These are phyloP conservation scores for Mormyrus iriodes DNA, from an alignment of 2,113 vertebrate genomes.

Conservation along the genomic window DNA sequence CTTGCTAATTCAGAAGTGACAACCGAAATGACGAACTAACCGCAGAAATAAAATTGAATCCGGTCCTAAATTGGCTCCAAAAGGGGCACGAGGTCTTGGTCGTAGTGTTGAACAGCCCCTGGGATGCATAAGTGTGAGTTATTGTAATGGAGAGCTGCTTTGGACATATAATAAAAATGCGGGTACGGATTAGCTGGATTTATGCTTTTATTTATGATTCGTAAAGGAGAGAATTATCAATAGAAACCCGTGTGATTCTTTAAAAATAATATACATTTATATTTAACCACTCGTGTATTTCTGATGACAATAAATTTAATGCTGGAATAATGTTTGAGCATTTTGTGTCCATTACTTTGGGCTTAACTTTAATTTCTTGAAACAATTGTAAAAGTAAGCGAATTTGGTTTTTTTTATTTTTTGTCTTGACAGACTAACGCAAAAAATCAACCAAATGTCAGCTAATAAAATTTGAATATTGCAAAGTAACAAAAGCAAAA, in stretches of 20 bases:
- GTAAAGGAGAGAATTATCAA: slow-evolving; percentile 58
- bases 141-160: slow-evolving; percentile 55
- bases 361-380: background rate
- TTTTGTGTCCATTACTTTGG: background rate
- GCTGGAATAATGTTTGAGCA: background rate
- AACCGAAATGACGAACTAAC: background rate
- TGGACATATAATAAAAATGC: slow-evolving; percentile 36
- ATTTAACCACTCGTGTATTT: background rate
- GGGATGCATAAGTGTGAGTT: slow-evolving; percentile 52
- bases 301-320: background rate
- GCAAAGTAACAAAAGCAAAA: background rate
- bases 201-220: slow-evolving; percentile 60
- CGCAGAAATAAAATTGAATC: background rate
- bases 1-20: background rate
- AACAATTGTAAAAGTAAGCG: background rate
- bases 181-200: slow-evolving; percentile 56
- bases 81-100: slow-evolving; percentile 33
- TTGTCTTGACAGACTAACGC: background rate
- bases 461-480: background rate
- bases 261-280: background rate
- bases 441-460: background rate
- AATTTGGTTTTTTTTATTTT: background rate
- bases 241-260: background rate
- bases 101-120: slow-evolving; percentile 61
- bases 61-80: slow-evolving; percentile 22